These are phyloP conservation scores for Azorinus chamasolen DNA, from an alignment of 2,888 invertebrate genomes.

Conservation along the genomic window DNA sequence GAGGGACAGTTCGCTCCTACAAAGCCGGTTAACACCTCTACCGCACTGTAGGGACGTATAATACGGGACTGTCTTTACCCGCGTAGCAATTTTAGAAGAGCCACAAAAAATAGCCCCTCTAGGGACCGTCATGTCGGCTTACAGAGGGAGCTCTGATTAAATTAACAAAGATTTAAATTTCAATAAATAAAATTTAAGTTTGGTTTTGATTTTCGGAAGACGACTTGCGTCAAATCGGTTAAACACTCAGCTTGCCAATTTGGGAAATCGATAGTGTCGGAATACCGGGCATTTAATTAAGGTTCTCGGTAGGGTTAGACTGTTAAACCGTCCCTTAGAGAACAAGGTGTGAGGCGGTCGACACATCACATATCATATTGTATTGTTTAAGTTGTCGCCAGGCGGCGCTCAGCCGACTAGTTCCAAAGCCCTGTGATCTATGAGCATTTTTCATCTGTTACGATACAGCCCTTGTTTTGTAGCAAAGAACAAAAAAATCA, in stretches of 20 bases:
- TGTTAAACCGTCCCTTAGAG: too few relatives aligned
- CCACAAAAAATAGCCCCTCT: neutral
- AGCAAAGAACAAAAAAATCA: too few relatives aligned
- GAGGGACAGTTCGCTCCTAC: slow-evolving; percentile 7
- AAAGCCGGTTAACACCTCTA: slow-evolving; percentile 1
- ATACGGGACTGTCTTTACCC: slow-evolving; percentile 8
- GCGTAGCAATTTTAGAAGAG: neutral
- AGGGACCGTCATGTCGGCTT: neutral
- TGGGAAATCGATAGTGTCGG: neutral
- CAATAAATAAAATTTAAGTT: slow-evolving; percentile 42
- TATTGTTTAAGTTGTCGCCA: too few relatives aligned
- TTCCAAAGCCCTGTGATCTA: too few relatives aligned
- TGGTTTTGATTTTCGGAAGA: slow-evolving; percentile 23
- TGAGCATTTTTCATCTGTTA: too few relatives aligned
- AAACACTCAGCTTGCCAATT: neutral
- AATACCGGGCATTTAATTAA: neutral
- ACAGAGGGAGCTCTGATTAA: slow-evolving; percentile 4
- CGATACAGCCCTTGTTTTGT: too few relatives aligned
- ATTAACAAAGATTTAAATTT: slow-evolving; percentile 41
- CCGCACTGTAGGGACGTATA: neutral
- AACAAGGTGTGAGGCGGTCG: too few relatives aligned
- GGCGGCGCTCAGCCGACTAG: too few relatives aligned
- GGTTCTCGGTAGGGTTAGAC: neutral
- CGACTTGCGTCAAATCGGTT: neutral
- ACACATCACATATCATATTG: too few relatives aligned